Conservation (phyloP, 2,888 invertebrate species). For the Trachelus iudaicus region DNA sequence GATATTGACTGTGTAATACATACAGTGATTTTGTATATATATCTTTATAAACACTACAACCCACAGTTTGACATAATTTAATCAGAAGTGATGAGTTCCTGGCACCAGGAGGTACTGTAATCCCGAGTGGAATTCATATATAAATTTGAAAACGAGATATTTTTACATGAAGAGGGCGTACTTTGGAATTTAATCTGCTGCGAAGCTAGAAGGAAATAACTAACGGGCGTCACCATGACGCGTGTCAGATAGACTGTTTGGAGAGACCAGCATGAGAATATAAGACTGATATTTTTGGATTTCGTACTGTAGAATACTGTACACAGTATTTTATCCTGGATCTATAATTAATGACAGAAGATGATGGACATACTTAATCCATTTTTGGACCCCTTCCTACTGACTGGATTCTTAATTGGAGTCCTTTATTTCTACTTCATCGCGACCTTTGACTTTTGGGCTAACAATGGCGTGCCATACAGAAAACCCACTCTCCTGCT, state of each 20-base stretch:
- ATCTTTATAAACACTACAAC: neutral
- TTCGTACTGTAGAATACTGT: neutral
- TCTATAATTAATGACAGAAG: neutral
- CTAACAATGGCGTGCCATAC: constrained; percentile 49
- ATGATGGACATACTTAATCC: constrained; percentile 12
- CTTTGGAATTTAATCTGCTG: neutral
- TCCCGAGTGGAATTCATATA: neutral
- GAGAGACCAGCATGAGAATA: neutral
- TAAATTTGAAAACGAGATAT: neutral
- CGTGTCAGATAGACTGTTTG: neutral
- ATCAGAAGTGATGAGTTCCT: neutral
- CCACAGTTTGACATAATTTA: neutral
- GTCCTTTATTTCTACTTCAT: constrained; percentile 51
- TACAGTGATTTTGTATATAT: neutral
- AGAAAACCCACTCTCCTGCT: constrained; percentile 53
- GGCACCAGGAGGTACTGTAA: neutral
- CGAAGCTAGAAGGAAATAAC: neutral
- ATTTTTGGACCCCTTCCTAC: constrained; percentile 24
- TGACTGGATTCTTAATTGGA: constrained; percentile 33
- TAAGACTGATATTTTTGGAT: neutral
- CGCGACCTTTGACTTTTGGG: constrained; percentile 56
- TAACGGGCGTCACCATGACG: neutral
- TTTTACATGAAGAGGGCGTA: neutral
- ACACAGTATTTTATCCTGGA: neutral
- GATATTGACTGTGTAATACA: neutral